A percentile compares a stretch with the other conserved stretches of the same genome.
phyloP scores from a whole-genome alignment of 30 jellyfish, hydroid and myxozoan species.

The Turritopsis rubra region DNA sequence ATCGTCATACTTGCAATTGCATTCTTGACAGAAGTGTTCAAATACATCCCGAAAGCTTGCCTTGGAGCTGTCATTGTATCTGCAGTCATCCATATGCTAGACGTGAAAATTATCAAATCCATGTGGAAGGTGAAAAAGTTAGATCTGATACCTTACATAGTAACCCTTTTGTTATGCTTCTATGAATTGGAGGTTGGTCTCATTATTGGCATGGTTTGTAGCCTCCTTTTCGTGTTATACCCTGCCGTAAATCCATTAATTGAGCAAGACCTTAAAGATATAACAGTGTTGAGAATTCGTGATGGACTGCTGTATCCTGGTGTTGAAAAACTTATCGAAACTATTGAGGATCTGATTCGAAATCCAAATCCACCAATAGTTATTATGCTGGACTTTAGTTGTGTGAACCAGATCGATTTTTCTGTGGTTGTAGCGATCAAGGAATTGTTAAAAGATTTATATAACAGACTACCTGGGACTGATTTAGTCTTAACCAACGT shows the following conservation, averaged over 20 bases:
- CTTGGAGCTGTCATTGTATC: conserved; percentile 62
- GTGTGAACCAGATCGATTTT: conserved; percentile 59
- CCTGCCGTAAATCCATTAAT: conserved; percentile 46
- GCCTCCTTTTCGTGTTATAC: conserved; percentile 42
- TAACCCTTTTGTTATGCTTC: conserved; percentile 50
- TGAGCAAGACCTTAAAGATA: conserved; percentile 38
- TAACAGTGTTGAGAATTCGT: conserved; percentile 34
- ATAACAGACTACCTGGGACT: not conserved
- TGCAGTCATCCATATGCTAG: conserved; percentile 71
- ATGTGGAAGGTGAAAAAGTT: conserved; percentile 42
- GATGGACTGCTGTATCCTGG: conserved; percentile 63
- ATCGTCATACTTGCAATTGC: conserved; percentile 55
- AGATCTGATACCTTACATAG: conserved; percentile 41
- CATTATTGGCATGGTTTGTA: conserved; percentile 38
- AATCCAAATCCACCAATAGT: conserved; percentile 37
- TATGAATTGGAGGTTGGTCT: conserved; percentile 66
- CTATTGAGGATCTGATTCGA: conserved; percentile 36
- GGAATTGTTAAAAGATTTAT: conserved; percentile 24
- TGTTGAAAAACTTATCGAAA: conserved; percentile 36
- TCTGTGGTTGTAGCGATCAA: conserved; percentile 49
- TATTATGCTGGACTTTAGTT: conserved; percentile 51
- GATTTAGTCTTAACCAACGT: not conserved
- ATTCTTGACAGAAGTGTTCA: conserved; percentile 57
- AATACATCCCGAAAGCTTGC: conserved; percentile 71
- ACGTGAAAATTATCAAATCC: conserved; percentile 32